Conservation (phyloP, 2,888 invertebrate species). For the Diabrotica balteata region DNA sequence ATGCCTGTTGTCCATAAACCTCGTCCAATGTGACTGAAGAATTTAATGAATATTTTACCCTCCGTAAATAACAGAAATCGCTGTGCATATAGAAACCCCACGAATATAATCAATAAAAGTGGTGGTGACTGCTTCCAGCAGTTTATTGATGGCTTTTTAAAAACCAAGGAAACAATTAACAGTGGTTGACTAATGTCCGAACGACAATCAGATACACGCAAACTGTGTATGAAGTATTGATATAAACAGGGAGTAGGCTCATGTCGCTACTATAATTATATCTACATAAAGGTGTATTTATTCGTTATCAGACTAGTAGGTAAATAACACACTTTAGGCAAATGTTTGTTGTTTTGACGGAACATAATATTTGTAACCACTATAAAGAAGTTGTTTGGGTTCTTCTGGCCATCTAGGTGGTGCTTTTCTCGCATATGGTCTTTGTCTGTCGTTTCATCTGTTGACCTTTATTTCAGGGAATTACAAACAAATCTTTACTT, state of each 20-base stretch:
- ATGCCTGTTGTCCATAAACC: no score
- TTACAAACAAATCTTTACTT: no score
- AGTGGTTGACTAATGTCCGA: constrained; percentile 33
- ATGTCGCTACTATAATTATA: constrained; percentile 28
- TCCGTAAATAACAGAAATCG: no score
- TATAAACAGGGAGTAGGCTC: constrained; percentile 26
- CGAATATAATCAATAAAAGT: constrained; percentile 15
- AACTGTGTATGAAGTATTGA: constrained; percentile 35
- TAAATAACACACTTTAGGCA: neutral
- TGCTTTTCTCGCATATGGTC: no score
- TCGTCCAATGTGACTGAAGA: no score
- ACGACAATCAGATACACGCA: constrained; percentile 37
- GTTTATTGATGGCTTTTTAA: constrained; percentile 36
- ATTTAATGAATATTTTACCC: no score
- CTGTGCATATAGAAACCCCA: neutral
- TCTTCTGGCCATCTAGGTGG: no score
- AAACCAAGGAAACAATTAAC: constrained; percentile 37
- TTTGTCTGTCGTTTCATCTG: no score
- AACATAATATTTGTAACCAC: no score
- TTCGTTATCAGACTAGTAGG: neutral
- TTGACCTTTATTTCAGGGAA: no score
- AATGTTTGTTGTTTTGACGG: no score
- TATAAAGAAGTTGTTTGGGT: no score
- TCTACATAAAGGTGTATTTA: constrained; percentile 7
- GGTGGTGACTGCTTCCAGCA: constrained; percentile 12